Percentiles rank a stretch among this genome's conserved stretches.
Evolutionary conservation across 2,113 vertebrate species (phyloP).

Genomic region (Nesogale talazaci): DNA sequence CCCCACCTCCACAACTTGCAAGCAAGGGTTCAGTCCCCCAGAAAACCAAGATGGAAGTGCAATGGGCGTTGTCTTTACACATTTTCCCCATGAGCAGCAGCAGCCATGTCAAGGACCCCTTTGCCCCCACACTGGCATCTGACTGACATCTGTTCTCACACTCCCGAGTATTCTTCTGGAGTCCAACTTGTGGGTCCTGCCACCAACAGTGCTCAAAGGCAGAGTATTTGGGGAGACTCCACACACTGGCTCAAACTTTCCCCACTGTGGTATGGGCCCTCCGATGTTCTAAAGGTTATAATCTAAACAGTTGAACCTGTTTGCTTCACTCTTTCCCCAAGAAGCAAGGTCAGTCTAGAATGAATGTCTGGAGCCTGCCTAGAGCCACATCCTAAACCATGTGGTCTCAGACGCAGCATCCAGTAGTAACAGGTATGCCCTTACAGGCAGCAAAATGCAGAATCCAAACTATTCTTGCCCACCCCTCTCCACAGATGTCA

Average conservation of each 20-base stretch:
- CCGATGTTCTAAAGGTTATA: no score
- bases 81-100: background rate
- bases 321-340: background rate
- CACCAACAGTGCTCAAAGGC: background rate
- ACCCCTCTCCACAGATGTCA: background rate
- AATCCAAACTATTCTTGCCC: background rate
- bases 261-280: background rate
- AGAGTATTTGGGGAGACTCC: background rate
- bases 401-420: background rate
- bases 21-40: background rate
- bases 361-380: no score
- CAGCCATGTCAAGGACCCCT: background rate
- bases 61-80: background rate
- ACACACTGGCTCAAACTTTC: background rate
- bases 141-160: background rate
- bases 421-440: background rate
- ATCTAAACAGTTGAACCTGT: background rate
- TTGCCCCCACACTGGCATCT: background rate
- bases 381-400: background rate
- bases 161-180: background rate
- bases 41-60: slow-evolving; percentile 34
- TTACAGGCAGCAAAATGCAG: background rate
- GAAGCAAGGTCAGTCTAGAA: background rate
- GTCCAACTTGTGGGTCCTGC: background rate
- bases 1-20: background rate